A percentile compares a stretch with the other conserved stretches of the same genome.
These are phyloP conservation scores for Vanessa cardui DNA, from an alignment of 2,888 invertebrate genomes.

Conservation along the genomic window DNA sequence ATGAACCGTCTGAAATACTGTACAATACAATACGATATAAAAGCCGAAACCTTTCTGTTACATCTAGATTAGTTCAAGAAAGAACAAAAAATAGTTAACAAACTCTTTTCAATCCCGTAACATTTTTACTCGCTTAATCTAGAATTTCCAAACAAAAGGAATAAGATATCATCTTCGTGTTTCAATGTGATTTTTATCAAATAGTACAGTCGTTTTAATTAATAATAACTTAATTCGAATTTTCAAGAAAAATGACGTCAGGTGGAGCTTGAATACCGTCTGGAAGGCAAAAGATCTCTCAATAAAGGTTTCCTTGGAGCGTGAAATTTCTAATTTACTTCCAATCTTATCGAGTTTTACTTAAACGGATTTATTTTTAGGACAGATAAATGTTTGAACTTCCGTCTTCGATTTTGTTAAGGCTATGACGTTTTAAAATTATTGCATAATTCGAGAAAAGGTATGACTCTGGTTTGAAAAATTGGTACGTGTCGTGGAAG, in stretches of 20 bases:
- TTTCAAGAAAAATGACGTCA: slow-evolving; percentile 4
- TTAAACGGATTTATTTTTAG: slow-evolving; percentile 13
- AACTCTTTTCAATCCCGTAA: too few species aligned
- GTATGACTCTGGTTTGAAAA: too few species aligned
- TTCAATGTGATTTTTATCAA: background rate
- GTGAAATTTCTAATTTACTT: slow-evolving; percentile 33
- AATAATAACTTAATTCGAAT: background rate
- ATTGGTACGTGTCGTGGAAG: too few species aligned
- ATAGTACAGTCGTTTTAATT: background rate
- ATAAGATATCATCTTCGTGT: too few species aligned
- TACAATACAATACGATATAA: too few species aligned
- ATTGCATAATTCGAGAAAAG: too few species aligned
- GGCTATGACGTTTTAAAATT: background rate
- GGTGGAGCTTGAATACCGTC: background rate
- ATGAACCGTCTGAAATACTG: too few species aligned
- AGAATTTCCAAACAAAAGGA: too few species aligned
- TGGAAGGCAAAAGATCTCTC: slow-evolving; percentile 9
- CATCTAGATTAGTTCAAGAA: too few species aligned
- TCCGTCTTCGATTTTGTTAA: background rate
- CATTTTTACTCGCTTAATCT: too few species aligned
- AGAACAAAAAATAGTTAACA: too few species aligned
- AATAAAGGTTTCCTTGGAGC: slow-evolving; percentile 28
- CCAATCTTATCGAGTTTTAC: slow-evolving; percentile 4
- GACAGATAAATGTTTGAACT: background rate
- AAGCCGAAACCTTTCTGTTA: too few species aligned